Conservation (phyloP, 1,140 invertebrate species). For the Macrostomum lignano region DNA sequence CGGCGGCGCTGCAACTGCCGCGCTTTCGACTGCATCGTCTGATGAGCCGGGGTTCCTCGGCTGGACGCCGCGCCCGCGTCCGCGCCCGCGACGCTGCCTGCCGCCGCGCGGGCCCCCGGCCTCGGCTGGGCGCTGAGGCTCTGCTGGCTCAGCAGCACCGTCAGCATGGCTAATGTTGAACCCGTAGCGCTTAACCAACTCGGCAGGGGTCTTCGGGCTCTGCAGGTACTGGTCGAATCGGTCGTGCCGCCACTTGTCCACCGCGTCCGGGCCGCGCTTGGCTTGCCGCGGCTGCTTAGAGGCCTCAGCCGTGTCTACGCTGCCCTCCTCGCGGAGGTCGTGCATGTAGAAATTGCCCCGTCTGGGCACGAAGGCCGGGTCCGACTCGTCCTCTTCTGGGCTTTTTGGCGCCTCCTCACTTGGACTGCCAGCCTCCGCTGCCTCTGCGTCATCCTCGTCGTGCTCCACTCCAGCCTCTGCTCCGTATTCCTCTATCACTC, state of each 20-base stretch:
- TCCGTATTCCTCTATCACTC: too few relatives aligned
- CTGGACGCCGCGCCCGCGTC: too few relatives aligned
- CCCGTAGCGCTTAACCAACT: conserved; percentile 6
- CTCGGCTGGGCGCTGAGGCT: too few relatives aligned
- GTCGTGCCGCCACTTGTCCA: conserved; percentile 7
- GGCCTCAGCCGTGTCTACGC: background rate
- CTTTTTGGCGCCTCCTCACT: background rate
- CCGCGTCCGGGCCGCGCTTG: background rate
- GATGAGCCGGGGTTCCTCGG: too few relatives aligned
- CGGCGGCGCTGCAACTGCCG: too few relatives aligned
- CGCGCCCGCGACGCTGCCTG: too few relatives aligned
- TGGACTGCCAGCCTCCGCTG: too few relatives aligned
- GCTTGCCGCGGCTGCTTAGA: background rate
- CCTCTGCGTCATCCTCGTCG: too few relatives aligned
- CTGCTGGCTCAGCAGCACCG: too few relatives aligned
- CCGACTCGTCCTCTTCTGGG: conserved; percentile 1
- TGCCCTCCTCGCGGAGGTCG: conserved; percentile 6
- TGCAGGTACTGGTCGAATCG: conserved; percentile 5
- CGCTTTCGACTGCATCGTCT: too few relatives aligned
- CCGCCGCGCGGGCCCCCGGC: too few relatives aligned
- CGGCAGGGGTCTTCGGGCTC: conserved; percentile 4
- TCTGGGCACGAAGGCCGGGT: conserved; percentile 4
- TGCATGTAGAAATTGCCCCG: conserved; percentile 7
- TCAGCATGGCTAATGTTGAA: conserved; percentile 7
- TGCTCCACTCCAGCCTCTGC: too few relatives aligned